Base-by-base conservation (phyloP, 2,888 invertebrate species). In the Noctua comes region DNA sequence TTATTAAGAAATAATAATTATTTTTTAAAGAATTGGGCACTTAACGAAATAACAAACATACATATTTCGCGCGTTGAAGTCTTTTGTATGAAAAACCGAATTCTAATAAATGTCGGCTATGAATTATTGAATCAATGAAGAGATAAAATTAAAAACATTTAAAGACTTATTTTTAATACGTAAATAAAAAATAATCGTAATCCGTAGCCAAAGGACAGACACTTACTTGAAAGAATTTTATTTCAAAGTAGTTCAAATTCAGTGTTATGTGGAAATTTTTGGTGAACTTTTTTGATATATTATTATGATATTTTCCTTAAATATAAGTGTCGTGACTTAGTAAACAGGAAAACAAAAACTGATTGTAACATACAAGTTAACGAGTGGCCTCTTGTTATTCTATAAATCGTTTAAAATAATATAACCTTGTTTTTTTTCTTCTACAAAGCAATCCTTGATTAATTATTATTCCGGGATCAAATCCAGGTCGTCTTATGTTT, bases 11-110 rank as follows among this genome's bases (percentile, higher is more conserved):
- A 24, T 65, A 36, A 1, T 36, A 36, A 24, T 4, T 40, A 13
- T 11, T 24, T 36, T 24, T 40, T 0, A 40, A 65, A 62, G 21
- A 64, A 43, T n/a, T n/a, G 3, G 8, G 43, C 66, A 43, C n/a
- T 0, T 43, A 1, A 43, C n/a, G 8, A 16, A 43, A 66, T 2
- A 2, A 16, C 0, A 24, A 7, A 43, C 13, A 5, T 48, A 46
- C 13, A n/a, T 1, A n/a, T 0, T n/a, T 43, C 10, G 43, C 64
- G 83, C 81, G 83, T 82, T 82, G 81, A 82, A 31, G 79, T 82
- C 81, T 82, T 82, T 82, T 82, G 64, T 78, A 68, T 10, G 13
- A 13, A 18, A 54, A 80, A 66, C 8, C 3, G 0, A 36, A n/a
- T 40, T 54, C 16, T 18, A 0, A 21, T 6, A 48, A 0, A 8